Conservation (phyloP, 1,140 invertebrate genomes). For the Aradophagus sp. region DNA sequence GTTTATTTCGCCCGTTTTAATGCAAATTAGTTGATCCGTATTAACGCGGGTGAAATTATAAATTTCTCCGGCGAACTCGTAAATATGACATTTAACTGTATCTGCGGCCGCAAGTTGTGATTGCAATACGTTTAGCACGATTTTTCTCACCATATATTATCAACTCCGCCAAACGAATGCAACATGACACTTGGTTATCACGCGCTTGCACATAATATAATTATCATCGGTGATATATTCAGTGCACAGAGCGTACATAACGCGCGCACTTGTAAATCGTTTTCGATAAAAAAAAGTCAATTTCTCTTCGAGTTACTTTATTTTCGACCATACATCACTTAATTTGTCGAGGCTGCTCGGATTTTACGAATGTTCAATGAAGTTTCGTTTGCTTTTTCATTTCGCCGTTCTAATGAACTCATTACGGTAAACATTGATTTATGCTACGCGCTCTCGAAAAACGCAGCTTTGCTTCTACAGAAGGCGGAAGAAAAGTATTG, state of each 20-base stretch:
- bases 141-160: slow-evolving; percentile 28
- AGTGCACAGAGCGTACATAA: neutral
- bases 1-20: neutral
- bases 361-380: too few species aligned
- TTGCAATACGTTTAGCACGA: slow-evolving; percentile 4
- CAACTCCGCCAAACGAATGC: neutral
- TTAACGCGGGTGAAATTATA: slow-evolving; percentile 23
- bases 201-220: slow-evolving; percentile 8
- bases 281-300: slow-evolving; percentile 1
- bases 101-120: slow-evolving; percentile 21
- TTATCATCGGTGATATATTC: slow-evolving; percentile 19
- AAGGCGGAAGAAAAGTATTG: too few species aligned
- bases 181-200: slow-evolving; percentile 14
- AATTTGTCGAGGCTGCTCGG: too few species aligned
- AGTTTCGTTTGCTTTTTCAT: too few species aligned
- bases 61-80: slow-evolving; percentile 27
- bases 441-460: too few species aligned
- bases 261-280: neutral
- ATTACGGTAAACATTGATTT: too few species aligned
- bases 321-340: too few species aligned
- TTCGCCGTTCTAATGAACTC: too few species aligned
- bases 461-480: too few species aligned
- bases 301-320: too few species aligned
- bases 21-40: slow-evolving; percentile 2
- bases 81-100: slow-evolving; percentile 28